These are phyloP conservation scores for Tursiops truncatus DNA, from an alignment of 2,113 vertebrate genomes.

Conservation along the genomic window DNA sequence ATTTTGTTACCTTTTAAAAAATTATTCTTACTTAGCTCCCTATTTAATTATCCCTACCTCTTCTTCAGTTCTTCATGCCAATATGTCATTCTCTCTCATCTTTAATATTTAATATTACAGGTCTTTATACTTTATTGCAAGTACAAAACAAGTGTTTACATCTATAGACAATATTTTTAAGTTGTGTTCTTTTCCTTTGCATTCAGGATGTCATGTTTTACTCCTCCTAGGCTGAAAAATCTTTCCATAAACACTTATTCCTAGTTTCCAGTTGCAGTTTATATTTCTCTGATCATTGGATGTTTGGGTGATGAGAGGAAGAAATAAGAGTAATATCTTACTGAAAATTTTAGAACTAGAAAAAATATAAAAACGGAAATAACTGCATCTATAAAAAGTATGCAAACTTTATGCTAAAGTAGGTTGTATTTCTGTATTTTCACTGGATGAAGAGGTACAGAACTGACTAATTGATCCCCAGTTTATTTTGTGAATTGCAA, in stretches of 20 bases:
- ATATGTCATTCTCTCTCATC: neutral
- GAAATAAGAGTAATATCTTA: neutral
- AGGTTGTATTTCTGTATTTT: neutral
- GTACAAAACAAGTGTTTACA: neutral
- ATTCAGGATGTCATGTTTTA: neutral
- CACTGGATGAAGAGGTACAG: neutral
- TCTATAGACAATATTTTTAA: neutral
- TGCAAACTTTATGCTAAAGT: neutral
- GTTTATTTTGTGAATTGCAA: slow-evolving; percentile 55
- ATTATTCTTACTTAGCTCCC: neutral
- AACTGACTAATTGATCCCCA: neutral
- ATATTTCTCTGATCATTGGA: neutral
- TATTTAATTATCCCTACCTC: neutral
- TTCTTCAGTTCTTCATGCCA: neutral
- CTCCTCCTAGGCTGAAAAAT: neutral
- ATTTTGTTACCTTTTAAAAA: slow-evolving; percentile 2
- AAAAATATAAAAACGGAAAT: slow-evolving; percentile 15
- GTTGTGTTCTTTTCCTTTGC: neutral
- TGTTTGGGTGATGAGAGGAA: neutral
- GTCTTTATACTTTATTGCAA: neutral
- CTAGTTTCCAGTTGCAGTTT: neutral
- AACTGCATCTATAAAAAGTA: neutral
- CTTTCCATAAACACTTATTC: slow-evolving; percentile 23
- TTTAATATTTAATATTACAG: slow-evolving; percentile 1
- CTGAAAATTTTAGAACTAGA: slow-evolving; percentile 18